phyloP scores from a whole-genome alignment of 2,888 invertebrate species.

The Oligia fasciuncula region DNA sequence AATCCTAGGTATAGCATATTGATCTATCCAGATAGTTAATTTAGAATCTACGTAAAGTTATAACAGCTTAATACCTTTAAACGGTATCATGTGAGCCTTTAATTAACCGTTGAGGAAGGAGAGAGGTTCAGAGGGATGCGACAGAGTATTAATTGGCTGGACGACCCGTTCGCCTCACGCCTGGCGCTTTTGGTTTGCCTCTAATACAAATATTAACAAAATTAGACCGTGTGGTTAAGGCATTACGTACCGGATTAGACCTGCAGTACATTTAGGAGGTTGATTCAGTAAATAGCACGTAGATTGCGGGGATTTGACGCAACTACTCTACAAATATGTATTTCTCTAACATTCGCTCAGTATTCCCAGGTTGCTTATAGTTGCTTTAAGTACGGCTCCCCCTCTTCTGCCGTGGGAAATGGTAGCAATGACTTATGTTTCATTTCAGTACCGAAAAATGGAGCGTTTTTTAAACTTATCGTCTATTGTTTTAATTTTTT shows the following conservation, averaged over 20 bases:
- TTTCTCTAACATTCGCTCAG: constrained; percentile 18
- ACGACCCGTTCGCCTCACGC: constrained; percentile 44
- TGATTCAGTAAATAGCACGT: constrained; percentile 23
- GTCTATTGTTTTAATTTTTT: not conserved
- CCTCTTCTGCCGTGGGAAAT: not conserved
- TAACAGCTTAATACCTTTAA: constrained; percentile 47
- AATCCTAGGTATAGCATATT: constrained; percentile 17
- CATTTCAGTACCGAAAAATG: not conserved
- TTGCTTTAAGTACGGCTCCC: constrained; percentile 18
- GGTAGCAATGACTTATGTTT: not conserved
- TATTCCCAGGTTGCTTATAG: constrained; percentile 7
- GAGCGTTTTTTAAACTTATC: not conserved
- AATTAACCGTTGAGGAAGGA: constrained; percentile 48
- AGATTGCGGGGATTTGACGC: constrained; percentile 33
- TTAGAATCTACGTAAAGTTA: constrained; percentile 37
- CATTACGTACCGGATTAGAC: constrained; percentile 38
- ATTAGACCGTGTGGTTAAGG: constrained; percentile 52
- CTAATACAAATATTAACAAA: constrained; percentile 59
- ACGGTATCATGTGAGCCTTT: constrained; percentile 53
- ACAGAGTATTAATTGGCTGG: constrained; percentile 53
- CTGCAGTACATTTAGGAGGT: constrained; percentile 23
- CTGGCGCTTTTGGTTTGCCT: constrained; percentile 26
- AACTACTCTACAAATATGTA: constrained; percentile 17
- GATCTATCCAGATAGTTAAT: constrained; percentile 46
- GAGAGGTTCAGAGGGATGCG: constrained; percentile 25